Conservation (phyloP, 2,113 vertebrate genomes). For the Tichodroma muraria region DNA sequence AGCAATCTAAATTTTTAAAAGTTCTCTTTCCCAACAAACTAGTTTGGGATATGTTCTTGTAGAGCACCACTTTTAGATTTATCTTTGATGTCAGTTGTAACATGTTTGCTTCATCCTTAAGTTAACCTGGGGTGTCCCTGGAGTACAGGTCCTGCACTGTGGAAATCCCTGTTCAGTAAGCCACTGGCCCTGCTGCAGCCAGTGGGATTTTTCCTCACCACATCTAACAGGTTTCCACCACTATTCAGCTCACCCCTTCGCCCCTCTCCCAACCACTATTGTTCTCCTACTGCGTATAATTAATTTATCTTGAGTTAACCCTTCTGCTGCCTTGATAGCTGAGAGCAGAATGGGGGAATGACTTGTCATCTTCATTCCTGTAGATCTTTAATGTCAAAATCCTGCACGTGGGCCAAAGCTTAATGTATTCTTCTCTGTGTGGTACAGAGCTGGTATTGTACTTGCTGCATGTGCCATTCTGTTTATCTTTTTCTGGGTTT, state of each 20-base stretch:
- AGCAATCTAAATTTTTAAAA: neutral
- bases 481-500: neutral
- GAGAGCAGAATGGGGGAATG: neutral
- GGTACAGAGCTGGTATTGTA: neutral
- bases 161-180: neutral
- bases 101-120: neutral
- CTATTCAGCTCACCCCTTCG: neutral
- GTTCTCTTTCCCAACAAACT: neutral
- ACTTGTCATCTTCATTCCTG: neutral
- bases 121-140: neutral
- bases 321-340: neutral
- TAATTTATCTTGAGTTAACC: slow-evolving; percentile 41
- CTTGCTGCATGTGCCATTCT: neutral
- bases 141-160: neutral
- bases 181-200: neutral
- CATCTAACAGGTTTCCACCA: neutral
- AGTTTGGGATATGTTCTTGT: neutral
- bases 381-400: neutral
- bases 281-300: neutral
- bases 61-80: neutral
- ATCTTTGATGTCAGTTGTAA: neutral
- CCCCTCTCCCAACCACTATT: neutral
- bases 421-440: neutral
- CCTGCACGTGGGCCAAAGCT: neutral
- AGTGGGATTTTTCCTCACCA: neutral